Evolutionary conservation across 2,797 vertebrate species (phyloP).

Genomic region (Phalanger gymnotis): DNA sequence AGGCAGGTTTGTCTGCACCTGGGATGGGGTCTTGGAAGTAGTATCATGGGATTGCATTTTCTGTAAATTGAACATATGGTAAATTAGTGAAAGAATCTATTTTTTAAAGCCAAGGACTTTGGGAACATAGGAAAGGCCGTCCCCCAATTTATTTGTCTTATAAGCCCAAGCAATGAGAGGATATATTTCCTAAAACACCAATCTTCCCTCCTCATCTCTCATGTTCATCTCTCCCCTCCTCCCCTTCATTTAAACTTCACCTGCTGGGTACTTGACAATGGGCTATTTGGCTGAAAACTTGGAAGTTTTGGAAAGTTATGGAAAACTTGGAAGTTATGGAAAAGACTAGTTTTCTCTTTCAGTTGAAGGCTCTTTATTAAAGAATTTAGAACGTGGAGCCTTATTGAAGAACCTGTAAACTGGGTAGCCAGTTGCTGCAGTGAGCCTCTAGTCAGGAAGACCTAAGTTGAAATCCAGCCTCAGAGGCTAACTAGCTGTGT

Average conservation of each 20-base stretch:
- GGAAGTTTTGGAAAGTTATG: too few relatives aligned
- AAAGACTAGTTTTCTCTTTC: neutral
- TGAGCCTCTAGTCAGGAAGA: neutral
- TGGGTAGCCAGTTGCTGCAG: neutral
- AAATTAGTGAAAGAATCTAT: neutral
- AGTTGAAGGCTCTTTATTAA: neutral
- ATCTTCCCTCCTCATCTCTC: neutral
- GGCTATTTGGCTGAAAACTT: neutral
- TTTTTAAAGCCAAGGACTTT: neutral
- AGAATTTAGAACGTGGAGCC: too few relatives aligned
- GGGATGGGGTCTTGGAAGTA: neutral
- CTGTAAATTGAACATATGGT: neutral
- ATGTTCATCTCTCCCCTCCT: too few relatives aligned
- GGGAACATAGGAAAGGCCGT: neutral
- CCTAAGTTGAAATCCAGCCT: neutral
- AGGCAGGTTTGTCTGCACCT: neutral
- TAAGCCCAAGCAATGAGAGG: neutral
- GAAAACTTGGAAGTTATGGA: neutral
- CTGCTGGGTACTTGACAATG: neutral
- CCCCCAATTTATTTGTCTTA: neutral
- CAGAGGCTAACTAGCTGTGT: neutral
- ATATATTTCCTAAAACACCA: neutral
- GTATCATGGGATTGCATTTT: neutral
- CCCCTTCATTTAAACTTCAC: neutral
- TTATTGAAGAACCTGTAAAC: neutral